Base-by-base conservation (phyloP, 2,113 vertebrate species). In the Struthio camelus region DNA sequence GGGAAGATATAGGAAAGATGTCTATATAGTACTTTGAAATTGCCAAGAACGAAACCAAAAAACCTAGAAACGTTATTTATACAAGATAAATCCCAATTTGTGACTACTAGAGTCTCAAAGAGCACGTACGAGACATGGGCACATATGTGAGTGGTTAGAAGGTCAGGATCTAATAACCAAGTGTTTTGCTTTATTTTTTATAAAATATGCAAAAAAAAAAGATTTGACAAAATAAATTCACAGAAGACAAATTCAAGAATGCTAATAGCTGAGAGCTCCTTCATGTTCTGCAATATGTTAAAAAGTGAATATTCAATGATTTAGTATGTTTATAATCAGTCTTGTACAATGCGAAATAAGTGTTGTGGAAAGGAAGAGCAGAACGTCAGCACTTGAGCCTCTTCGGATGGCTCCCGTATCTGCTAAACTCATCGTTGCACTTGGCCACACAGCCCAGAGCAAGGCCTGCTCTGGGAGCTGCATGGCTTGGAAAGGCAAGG, bases 181-280 rank as follows among this genome's bases (percentile, higher is more conserved):
- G 81, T 91, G 85, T 94, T 93, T 93, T 76, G 81, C 54, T 95
- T 96, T 85, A 91, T 93, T 93, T 95, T 96, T 85, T 93, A 87
- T 87, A 93, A 91, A 94, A 83, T 27, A 73, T 66, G 62, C 15
- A 10, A 90, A 85, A 91, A 89, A 64, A 86, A 65, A 94, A 25
- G 67, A 82, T 83, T 89, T 91, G 87, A 88, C 61, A 85, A 95
- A 95, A 95, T 93, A 90, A 93, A 95, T 95, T 90, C 88, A 66
- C 96, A 84, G 72, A 78, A 81, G 58, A 67, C 28, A 25, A 90
- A 91, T 92, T 83, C 69, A 40, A 44, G 51, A 69, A 90, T 95
- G 61, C 53, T 96, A 96, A 93, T 94, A 92, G 16, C 80, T 48
- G 44, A 71, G 83, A 86, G 69, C 67, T 83, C 32, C 93, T 90